Conservation (phyloP, 2,888 invertebrate species). For the Drosophila infuscata region DNA sequence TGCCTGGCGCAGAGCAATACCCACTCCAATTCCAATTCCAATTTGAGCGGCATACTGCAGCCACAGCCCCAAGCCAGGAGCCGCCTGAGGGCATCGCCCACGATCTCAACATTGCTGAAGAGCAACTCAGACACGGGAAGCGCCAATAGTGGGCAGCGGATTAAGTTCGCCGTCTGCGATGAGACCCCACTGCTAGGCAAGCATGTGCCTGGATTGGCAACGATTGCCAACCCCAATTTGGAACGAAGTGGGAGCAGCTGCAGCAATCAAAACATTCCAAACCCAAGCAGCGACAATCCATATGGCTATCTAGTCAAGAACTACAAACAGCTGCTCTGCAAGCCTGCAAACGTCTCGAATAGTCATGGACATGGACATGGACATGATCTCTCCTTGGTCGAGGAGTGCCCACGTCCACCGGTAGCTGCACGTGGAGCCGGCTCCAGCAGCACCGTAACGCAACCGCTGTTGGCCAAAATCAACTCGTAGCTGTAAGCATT, state of each 20-base stretch:
- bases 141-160: constrained; percentile 67
- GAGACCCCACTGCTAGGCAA: constrained; percentile 55
- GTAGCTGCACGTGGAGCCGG: constrained; percentile 42
- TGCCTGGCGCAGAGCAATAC: constrained; percentile 46
- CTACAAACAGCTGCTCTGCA: constrained; percentile 76
- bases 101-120: constrained; percentile 74
- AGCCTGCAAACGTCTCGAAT: constrained; percentile 61
- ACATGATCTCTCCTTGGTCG: constrained; percentile 39
- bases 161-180: constrained; percentile 71
- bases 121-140: constrained; percentile 59
- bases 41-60: constrained; percentile 78
- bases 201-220: constrained; percentile 16
- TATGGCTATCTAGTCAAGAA: constrained; percentile 79
- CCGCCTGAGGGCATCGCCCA: constrained; percentile 76
- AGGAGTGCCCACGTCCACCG: constrained; percentile 45
- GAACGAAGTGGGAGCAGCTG: constrained; percentile 54
- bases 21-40: constrained; percentile 79
- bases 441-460: constrained; percentile 72
- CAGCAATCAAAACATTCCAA: constrained; percentile 66
- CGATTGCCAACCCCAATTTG: constrained; percentile 29
- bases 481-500: constrained; percentile 75
- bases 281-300: constrained; percentile 56
- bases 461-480: constrained; percentile 83
- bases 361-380: constrained; percentile 45
- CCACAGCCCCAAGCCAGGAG: constrained; percentile 48